Base-by-base conservation (phyloP, 2,888 invertebrate genomes). In the Invenusta paracnida region DNA sequence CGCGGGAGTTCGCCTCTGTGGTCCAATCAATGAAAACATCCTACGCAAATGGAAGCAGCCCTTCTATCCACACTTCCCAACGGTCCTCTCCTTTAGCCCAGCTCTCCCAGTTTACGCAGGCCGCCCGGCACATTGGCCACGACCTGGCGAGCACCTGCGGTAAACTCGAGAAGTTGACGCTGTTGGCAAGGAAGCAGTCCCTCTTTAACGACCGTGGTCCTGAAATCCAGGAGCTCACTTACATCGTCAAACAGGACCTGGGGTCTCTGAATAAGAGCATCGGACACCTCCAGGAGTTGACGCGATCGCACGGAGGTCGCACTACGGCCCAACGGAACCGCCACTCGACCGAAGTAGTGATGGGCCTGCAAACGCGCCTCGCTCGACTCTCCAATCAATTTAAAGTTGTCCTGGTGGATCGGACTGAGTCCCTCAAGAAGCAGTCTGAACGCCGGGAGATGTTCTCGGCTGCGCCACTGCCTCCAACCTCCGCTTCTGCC, bases 361-460 rank as follows among this genome's bases (percentile, higher is more conserved):
- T 94, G 73, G 28, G 31, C n/a, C 89, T 89, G 85, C 89, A 93
- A 93, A 97, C 98, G 0, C 95, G 97, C 91, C 93, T 99, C 88
- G 98, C 98, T 31, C 95, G 94, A 87, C 98, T 99, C 95, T 98
- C 98, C 82, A 96, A 95, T 88, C 96, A 97, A 90, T 99, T 99
- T 91, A 98, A 98, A 92, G 95, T 95, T 93, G 97, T 99, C 82
- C 93, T 99, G 86, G 98, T 99, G 94, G 96, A 98, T 27, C 13
- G 83, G n/a, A 30, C 30, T 66, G 83, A 83, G 23, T 83, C 83
- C 1, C 23, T 83, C 13, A 83, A 83, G 73, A 83, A 83, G 66
- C 83, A 83, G 31, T 30, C 83, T 23, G 83, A 30, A 66, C 30
- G 83, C 23, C 29, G 83, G 28, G 83, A 83, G 1, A 1, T 23